Evolutionary conservation across 2,113 vertebrate genomes (phyloP).

Genomic region (Anarrhichthys ocellatus): DNA sequence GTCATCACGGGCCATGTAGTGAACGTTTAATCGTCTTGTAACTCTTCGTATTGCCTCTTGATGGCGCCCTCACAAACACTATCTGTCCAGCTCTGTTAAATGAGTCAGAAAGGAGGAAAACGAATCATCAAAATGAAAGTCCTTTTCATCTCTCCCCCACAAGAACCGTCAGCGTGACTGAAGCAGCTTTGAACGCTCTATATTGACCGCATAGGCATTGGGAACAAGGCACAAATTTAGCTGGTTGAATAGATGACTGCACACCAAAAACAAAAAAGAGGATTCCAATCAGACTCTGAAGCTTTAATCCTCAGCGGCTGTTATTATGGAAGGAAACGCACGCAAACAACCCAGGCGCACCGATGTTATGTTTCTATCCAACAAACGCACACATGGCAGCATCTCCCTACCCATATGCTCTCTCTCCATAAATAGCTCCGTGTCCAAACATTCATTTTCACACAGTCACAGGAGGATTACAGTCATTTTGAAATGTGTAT

Average conservation of each 20-base stretch:
- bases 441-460: slow-evolving; percentile 58
- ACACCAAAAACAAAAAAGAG: neutral
- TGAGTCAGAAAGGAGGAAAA: slow-evolving; percentile 20
- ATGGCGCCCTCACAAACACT: slow-evolving; percentile 53
- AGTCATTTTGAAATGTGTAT: slow-evolving; percentile 33
- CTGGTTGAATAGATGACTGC: slow-evolving; percentile 3
- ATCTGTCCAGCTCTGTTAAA: neutral
- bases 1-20: neutral
- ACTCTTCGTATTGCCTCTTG: slow-evolving; percentile 55
- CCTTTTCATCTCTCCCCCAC: slow-evolving; percentile 31
- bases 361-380: slow-evolving; percentile 37
- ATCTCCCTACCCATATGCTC: slow-evolving; percentile 48
- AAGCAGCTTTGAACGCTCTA: slow-evolving; percentile 27
- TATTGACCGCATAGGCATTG: slow-evolving; percentile 6
- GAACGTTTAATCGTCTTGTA: slow-evolving; percentile 22
- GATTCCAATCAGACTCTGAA: slow-evolving; percentile 17
- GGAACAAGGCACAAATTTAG: slow-evolving; percentile 1
- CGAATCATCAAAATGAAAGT: slow-evolving; percentile 24
- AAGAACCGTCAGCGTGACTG: slow-evolving; percentile 39
- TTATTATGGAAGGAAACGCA: slow-evolving; percentile 29
- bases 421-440: slow-evolving; percentile 60
- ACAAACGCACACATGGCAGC: slow-evolving; percentile 42
- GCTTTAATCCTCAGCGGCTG: slow-evolving; percentile 26
- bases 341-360: slow-evolving; percentile 20
- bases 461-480: slow-evolving; percentile 35